Base-by-base conservation (phyloP, 2,797 vertebrate genomes). In the Ptychadena robeensis region DNA sequence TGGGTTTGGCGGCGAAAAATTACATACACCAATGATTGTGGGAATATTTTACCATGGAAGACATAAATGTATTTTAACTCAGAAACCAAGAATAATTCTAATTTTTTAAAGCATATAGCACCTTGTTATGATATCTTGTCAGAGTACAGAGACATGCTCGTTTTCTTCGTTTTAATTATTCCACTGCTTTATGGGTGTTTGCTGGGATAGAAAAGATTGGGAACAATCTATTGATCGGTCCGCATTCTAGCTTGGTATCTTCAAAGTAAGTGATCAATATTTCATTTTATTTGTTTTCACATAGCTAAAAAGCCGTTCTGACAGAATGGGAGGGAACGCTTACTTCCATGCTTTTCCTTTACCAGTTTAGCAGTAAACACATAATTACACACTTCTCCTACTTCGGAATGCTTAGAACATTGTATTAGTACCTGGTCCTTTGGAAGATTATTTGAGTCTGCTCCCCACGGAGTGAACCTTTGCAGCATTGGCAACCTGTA, bases 201-300 rank as follows among this genome's bases (percentile, higher is more conserved):
- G 72, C 34, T 59, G n/a, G 31, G 31, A 79, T 79, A 37, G 82
- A 34, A 35, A 22, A 63, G 38, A 73, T 68, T 83, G 76, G 44
- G 38, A 68, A 73, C 61, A 32, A 53, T 28, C 27, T 83, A 79
- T 83, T 79, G 78, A 73, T 73, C 70, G 4, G 0, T 22, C 34
- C 59, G 63, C 34, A n/a, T 27, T 68, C 63, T 83, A 44, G 11
- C 28, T 79, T 73, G 34, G 63, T 73, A 73, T 79, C 48, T 73
- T 61, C 66, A 73, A 83, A 40, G 70, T 66, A 83, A 68, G 61
- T 73, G 76, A 79, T 83, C 82, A 79, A 83, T 83, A 83, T 83
- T 83, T 83, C 76, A 79, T 83, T 79, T 79, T 79, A 68, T 68
- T 79, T 83, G 69, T 61, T 79, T 73, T 79, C 34, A 37, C 57